Evolutionary conservation across 2,888 invertebrate species (phyloP), one percentile per base, ranked within the genome.

Genomic region (Amiota minor): DNA sequence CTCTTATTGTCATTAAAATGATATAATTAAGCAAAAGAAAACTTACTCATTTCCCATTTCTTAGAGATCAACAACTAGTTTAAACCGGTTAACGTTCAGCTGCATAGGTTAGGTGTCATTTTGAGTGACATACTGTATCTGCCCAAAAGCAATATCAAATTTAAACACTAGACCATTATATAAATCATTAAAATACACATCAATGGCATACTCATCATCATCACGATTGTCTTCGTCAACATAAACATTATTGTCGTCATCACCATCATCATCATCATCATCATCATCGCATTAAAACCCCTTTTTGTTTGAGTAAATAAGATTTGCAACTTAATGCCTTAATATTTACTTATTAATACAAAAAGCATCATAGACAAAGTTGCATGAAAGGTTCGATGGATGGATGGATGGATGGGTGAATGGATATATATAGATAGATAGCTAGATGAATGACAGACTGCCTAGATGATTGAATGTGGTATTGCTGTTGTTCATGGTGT

Each of bases 301-400:
- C 50, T 68, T 20, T 59, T 23, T 68, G 35, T 62, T 11, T 53
- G 67, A 12, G 20, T n/a, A 53, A 55, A 72, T 72, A 74, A 62
- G 80, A 78, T 80, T 79, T 80, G 79, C 77, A 78, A 78, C 78
- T 79, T 80, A 79, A 80, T 78, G 78, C 80, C 77, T 80, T 78
- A 80, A 87, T 88, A 87, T 87, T 87, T 87, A 80, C 81, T 85
- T 84, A 86, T 87, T 84, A 72, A 35, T 61, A 68, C 65, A 68
- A 72, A 59, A 55, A 62, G 50, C 61, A 50, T 10, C 62, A 18
- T 11, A 50, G 35, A 59, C 47, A 35, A 14, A 61, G 61, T 35
- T 61, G 20, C 9, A 14, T 16, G 59, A 14, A n/a, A 59, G 4
- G 18, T 35, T 35, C 3, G 11, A 18, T 18, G 18, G 59, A 59